These are phyloP conservation scores for Lytechinus pictus DNA, from an alignment of 35 echinoderm and acorn worm genomes.

Conservation along the genomic window DNA sequence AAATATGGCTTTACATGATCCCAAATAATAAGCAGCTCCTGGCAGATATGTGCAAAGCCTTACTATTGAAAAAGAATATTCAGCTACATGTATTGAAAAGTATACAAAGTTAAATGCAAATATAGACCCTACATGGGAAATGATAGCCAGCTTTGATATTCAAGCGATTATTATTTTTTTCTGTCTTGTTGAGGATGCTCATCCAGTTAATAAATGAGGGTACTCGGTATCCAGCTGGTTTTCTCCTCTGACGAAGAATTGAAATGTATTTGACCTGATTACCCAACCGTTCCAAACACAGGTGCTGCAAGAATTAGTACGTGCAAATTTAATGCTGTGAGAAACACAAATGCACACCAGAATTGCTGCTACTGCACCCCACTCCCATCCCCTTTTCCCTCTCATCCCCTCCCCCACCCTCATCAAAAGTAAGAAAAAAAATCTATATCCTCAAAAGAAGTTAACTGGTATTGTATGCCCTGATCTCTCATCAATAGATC, in stretches of 20 bases:
- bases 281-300: neutral
- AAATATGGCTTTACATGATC: no score
- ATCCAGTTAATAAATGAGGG: neutral
- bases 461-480: neutral
- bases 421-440: neutral
- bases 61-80: neutral
- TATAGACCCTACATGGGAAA: neutral
- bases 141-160: no score
- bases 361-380: neutral
- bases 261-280: conserved; percentile 19
- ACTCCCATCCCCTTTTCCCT: no score
- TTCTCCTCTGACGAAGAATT: neutral
- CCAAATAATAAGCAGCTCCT: no score
- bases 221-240: neutral
- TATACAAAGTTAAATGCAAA: neutral
- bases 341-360: neutral
- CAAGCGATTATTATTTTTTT: neutral
- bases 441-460: neutral
- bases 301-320: conserved; percentile 9
- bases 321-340: neutral
- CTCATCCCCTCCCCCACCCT: neutral
- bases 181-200: neutral
- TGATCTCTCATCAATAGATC: conserved; percentile 3
- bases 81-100: neutral
- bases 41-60: no score